Conservation (phyloP, 1,140 invertebrate genomes). For the Euwallacea similis region DNA sequence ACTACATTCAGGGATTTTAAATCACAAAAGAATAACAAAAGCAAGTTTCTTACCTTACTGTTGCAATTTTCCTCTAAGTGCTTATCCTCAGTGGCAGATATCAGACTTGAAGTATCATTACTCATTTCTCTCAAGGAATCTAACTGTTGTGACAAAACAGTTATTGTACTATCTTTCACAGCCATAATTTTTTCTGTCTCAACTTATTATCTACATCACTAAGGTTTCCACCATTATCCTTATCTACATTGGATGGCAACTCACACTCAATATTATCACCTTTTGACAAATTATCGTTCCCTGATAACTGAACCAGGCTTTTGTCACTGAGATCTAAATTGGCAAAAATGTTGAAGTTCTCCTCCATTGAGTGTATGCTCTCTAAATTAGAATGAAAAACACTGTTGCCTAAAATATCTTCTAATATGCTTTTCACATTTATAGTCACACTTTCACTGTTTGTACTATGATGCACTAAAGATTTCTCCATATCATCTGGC, state of each 20-base stretch:
- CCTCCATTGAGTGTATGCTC: conserved; percentile 38
- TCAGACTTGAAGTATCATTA: conserved; percentile 50
- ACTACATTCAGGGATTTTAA: neutral
- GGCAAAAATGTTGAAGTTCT: conserved; percentile 50
- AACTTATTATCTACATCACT: conserved; percentile 51
- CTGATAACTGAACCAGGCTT: conserved; percentile 44
- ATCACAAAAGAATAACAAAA: neutral
- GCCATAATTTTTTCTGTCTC: conserved; percentile 53
- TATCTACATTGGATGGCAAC: conserved; percentile 29
- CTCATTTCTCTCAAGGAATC: conserved; percentile 52
- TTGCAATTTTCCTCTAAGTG: conserved; percentile 56
- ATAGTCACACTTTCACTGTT: conserved; percentile 30
- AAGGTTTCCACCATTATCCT: conserved; percentile 37
- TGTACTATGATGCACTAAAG: neutral
- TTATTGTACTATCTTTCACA: conserved; percentile 54
- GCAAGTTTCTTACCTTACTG: conserved; percentile 43
- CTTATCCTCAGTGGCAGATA: conserved; percentile 57
- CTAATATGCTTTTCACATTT: conserved; percentile 48
- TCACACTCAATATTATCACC: conserved; percentile 20
- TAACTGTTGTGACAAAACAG: conserved; percentile 54
- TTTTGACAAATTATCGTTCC: conserved; percentile 16
- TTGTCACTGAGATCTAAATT: conserved; percentile 49
- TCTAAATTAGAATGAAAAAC: conserved; percentile 43
- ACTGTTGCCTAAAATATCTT: conserved; percentile 48
- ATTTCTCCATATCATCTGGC: conserved; percentile 12